Evolutionary conservation across 2,113 vertebrate species (phyloP).

Genomic region (Acanthisitta chloris): DNA sequence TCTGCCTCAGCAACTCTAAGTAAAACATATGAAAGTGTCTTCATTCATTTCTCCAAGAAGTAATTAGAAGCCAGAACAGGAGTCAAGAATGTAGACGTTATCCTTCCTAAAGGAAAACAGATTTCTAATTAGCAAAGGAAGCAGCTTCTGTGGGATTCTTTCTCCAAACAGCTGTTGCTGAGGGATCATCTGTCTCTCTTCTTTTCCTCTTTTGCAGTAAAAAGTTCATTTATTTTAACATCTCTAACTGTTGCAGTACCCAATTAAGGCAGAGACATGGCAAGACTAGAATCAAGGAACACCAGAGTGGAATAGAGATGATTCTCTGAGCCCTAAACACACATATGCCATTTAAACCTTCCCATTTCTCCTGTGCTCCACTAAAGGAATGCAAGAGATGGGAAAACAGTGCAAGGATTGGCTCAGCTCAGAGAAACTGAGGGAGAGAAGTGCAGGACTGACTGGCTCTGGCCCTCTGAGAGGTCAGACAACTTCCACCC

Average conservation of each 20-base stretch:
- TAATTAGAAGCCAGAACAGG: constrained; percentile 68
- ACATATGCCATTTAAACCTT: accelerated
- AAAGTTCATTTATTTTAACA: constrained; percentile 49
- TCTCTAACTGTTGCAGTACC: neutral
- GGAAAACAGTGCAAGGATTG: neutral
- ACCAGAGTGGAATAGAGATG: accelerated
- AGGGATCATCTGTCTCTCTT: constrained; percentile 33
- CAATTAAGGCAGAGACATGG: constrained; percentile 45
- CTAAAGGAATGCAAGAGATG: neutral
- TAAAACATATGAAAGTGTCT: constrained; percentile 55
- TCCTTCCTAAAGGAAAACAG: constrained; percentile 58
- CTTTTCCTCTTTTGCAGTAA: constrained; percentile 18
- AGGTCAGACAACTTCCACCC: neutral
- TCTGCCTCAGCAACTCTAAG: constrained; percentile 70
- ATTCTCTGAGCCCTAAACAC: neutral
- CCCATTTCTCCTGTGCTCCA: neutral
- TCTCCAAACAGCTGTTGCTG: constrained; percentile 34
- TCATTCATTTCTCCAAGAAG: constrained; percentile 67
- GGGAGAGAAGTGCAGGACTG: neutral
- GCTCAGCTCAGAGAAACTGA: neutral
- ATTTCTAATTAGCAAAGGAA: constrained; percentile 69
- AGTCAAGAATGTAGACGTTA: constrained; percentile 39
- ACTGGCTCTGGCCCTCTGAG: neutral
- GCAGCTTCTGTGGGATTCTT: constrained; percentile 26
- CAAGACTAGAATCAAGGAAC: neutral